Conservation (phyloP, 1,140 invertebrate genomes). For the Apis laboriosa region DNA sequence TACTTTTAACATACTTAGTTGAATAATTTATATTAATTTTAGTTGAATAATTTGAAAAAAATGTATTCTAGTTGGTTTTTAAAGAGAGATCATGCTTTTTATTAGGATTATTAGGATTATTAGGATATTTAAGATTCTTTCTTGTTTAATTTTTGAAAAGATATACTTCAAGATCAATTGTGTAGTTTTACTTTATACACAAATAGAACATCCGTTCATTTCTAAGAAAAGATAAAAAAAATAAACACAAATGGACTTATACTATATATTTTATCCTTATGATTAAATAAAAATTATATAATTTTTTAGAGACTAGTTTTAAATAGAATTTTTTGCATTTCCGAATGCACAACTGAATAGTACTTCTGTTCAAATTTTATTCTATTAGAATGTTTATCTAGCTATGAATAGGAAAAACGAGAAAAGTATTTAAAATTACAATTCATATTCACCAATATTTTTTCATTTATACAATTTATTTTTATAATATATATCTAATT, state of each 20-base stretch:
- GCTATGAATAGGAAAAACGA: not conserved
- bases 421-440: too few species aligned
- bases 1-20: not conserved
- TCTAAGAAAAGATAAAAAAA: not conserved
- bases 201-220: not conserved
- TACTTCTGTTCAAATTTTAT: not conserved
- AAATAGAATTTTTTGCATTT: not conserved
- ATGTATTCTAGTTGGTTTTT: not conserved
- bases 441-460: too few species aligned
- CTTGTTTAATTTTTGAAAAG: not conserved
- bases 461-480: too few species aligned
- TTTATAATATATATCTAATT: too few species aligned
- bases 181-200: too few species aligned
- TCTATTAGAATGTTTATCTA: not conserved
- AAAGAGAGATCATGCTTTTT: not conserved
- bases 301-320: not conserved
- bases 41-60: slow-evolving; percentile 19
- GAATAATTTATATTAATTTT: not conserved
- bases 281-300: not conserved
- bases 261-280: not conserved
- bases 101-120: too few species aligned
- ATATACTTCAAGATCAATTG: not conserved
- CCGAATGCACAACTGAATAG: too few species aligned
- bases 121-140: not conserved
- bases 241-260: not conserved